Conservation (phyloP, 2,797 vertebrate genomes). For the Mastacembelus armatus region DNA sequence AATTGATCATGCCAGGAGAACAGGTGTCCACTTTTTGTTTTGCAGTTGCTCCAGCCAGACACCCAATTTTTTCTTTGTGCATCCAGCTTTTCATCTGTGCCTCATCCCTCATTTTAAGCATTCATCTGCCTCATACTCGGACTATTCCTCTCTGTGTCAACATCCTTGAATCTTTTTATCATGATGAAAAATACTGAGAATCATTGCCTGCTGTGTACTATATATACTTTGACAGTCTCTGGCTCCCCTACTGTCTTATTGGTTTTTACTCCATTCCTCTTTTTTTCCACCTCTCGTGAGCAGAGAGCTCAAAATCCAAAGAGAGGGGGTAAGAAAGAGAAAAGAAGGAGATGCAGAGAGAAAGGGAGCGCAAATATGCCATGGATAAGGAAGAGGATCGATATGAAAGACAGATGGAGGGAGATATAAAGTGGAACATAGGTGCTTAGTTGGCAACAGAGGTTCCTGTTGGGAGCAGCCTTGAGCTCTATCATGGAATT, state of each 20-base stretch:
- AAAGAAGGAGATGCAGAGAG: slow-evolving; percentile 34
- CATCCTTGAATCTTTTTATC: slow-evolving; percentile 46
- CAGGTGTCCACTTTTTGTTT: slow-evolving; percentile 38
- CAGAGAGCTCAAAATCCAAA: slow-evolving; percentile 20
- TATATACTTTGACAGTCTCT: slow-evolving; percentile 21
- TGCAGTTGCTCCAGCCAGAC: slow-evolving; percentile 12
- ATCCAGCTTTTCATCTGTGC: not conserved
- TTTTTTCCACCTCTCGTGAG: slow-evolving; percentile 15
- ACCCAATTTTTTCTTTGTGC: slow-evolving; percentile 19
- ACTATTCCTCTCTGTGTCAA: slow-evolving; percentile 21
- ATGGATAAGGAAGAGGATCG: slow-evolving; percentile 55
- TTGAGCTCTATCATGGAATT: slow-evolving; percentile 29
- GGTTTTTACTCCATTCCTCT: slow-evolving; percentile 16
- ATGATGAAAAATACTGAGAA: slow-evolving; percentile 46
- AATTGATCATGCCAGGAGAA: slow-evolving; percentile 19
- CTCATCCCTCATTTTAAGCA: slow-evolving; percentile 13
- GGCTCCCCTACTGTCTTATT: slow-evolving; percentile 9
- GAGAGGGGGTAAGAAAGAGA: slow-evolving; percentile 19
- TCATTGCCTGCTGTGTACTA: slow-evolving; percentile 58
- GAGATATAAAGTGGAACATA: slow-evolving; percentile 55
- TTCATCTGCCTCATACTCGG: slow-evolving; percentile 31
- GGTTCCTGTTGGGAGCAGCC: slow-evolving; percentile 43
- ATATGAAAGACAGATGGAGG: slow-evolving; percentile 65
- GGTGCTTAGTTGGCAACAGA: slow-evolving; percentile 68
- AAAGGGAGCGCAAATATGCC: slow-evolving; percentile 59